Evolutionary conservation across 2,113 vertebrate species (phyloP).

Genomic region (Ginglymostoma cirratum): DNA sequence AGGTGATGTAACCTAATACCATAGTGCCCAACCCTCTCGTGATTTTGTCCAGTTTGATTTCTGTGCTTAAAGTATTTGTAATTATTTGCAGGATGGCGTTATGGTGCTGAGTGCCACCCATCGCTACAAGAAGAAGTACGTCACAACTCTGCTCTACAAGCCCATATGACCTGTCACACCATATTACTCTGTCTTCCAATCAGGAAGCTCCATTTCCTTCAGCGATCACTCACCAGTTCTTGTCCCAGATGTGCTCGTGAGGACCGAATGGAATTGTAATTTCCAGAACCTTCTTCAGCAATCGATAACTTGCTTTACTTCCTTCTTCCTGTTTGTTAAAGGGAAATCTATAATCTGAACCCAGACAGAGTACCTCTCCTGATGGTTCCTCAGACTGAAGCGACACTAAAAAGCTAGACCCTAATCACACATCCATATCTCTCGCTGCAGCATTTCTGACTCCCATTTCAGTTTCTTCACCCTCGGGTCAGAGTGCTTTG

Average conservation of each 20-base stretch:
- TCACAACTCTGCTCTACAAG: slow-evolving; percentile 95
- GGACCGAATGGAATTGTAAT: background rate
- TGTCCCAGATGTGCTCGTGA: background rate
- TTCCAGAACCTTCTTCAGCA: background rate
- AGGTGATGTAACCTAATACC: background rate
- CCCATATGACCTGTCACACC: slow-evolving; percentile 67
- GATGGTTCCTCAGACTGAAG: background rate
- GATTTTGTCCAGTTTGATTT: background rate
- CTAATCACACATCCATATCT: background rate
- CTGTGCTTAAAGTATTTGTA: background rate
- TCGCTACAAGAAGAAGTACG: slow-evolving; percentile 94
- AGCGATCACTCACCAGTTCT: background rate
- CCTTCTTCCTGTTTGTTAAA: background rate
- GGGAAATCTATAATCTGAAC: background rate
- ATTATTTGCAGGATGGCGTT: slow-evolving; percentile 78
- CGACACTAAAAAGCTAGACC: background rate
- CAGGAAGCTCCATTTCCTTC: slow-evolving; percentile 20
- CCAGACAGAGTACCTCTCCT: background rate
- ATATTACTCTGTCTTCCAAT: background rate
- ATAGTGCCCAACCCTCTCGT: background rate
- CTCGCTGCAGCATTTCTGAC: background rate
- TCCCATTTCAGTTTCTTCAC: background rate
- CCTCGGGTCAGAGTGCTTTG: background rate
- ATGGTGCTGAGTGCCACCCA: slow-evolving; percentile 98
- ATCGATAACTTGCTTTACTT: background rate